phyloP scores from a whole-genome alignment of 2,113 vertebrate species.

The Martes martes region DNA sequence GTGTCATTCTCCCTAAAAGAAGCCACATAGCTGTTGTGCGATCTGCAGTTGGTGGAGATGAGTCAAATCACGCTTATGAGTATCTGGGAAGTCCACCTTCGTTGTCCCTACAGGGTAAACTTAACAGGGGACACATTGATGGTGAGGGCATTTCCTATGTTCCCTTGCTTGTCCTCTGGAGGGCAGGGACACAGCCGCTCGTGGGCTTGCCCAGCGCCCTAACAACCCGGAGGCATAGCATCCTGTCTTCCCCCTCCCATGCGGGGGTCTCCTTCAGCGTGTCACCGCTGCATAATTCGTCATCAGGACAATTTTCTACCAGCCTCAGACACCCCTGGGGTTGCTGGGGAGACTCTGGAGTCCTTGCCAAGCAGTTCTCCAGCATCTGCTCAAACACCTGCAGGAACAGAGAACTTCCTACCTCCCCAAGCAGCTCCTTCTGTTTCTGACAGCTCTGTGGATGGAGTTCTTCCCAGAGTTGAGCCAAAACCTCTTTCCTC shows the following conservation, averaged over 20 bases:
- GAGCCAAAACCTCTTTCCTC: constrained; percentile 43
- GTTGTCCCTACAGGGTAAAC: not conserved
- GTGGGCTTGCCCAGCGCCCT: not conserved
- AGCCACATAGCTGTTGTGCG: not conserved
- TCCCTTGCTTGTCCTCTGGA: not conserved
- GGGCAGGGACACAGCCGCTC: not conserved
- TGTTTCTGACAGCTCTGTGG: constrained; percentile 54
- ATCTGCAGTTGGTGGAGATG: not conserved
- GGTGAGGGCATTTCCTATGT: not conserved
- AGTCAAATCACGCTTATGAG: not conserved
- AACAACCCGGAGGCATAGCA: not conserved
- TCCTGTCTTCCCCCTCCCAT: not conserved
- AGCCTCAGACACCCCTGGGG: not conserved
- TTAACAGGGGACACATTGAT: not conserved
- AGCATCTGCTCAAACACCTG: constrained; percentile 67
- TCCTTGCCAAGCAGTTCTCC: constrained; percentile 3
- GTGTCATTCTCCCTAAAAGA: not conserved
- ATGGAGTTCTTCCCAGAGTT: constrained; percentile 18
- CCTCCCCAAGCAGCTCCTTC: constrained; percentile 60
- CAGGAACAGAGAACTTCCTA: constrained; percentile 40
- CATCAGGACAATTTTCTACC: not conserved
- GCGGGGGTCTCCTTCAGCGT: not conserved
- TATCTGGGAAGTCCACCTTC: not conserved
- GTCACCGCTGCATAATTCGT: not conserved
- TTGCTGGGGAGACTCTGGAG: not conserved